Evolutionary conservation across 2,888 invertebrate species (phyloP).

Genomic region (Unio delphinus): DNA sequence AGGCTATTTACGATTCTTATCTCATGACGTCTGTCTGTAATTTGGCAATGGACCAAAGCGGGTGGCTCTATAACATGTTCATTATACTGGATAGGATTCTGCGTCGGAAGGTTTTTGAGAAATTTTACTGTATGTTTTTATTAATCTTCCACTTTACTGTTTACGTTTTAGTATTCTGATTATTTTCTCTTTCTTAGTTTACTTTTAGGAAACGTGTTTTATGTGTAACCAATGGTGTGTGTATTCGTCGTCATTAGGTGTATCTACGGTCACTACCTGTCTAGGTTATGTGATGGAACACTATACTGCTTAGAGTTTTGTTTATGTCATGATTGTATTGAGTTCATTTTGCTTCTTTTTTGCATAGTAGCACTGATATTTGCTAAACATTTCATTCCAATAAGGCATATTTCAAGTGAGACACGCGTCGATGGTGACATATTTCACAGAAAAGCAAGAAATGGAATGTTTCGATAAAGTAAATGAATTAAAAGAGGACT

Average conservation of each 20-base stretch:
- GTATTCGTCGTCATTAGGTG: slow-evolving; percentile 27
- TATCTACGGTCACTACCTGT: slow-evolving; percentile 36
- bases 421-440: no score
- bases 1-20: slow-evolving; percentile 28
- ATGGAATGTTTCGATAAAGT: no score
- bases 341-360: slow-evolving; percentile 15
- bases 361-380: no score
- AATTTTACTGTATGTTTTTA: slow-evolving; percentile 16
- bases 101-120: slow-evolving; percentile 26
- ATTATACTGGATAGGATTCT: slow-evolving; percentile 22
- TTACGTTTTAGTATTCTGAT: no score
- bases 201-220: no score
- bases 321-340: slow-evolving; percentile 29
- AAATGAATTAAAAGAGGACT: no score
- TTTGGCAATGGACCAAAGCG: slow-evolving; percentile 22
- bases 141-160: no score
- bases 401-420: no score
- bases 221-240: slow-evolving; percentile 22
- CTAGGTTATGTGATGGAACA: slow-evolving; percentile 42
- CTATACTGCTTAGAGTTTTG: slow-evolving; percentile 30
- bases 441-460: no score
- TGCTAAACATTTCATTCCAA: no score
- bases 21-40: slow-evolving; percentile 29
- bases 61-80: slow-evolving; percentile 23
- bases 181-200: no score